A percentile compares a stretch with the other conserved stretches of the same genome.
Conservation (phyloP, 2,113 vertebrate genomes). For the Notarius lentiginosus region DNA sequence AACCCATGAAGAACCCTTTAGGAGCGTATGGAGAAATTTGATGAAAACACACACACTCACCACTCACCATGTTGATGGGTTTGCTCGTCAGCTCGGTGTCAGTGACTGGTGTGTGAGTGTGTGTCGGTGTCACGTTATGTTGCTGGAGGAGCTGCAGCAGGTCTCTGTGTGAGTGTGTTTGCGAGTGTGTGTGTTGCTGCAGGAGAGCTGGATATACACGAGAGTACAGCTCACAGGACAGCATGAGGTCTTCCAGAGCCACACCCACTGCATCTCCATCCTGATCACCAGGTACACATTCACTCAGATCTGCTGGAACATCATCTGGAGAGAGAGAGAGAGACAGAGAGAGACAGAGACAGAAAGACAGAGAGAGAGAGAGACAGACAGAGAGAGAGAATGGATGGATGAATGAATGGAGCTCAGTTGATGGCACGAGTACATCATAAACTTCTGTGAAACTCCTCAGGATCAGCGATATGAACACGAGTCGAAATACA, state of each 20-base stretch:
- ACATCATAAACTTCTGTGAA: too few species aligned
- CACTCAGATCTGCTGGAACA: slow-evolving; percentile 79
- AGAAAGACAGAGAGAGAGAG: too few species aligned
- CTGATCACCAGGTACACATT: slow-evolving; percentile 82
- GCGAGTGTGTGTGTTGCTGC: slow-evolving; percentile 50
- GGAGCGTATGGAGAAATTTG: too few species aligned
- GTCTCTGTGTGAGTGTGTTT: slow-evolving; percentile 55
- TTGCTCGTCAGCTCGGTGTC: slow-evolving; percentile 77
- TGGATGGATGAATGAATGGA: too few species aligned
- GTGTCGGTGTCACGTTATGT: slow-evolving; percentile 69
- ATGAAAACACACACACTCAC: background rate
- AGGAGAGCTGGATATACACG: slow-evolving; percentile 72
- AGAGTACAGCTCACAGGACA: slow-evolving; percentile 84
- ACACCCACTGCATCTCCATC: slow-evolving; percentile 84
- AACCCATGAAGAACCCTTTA: background rate
- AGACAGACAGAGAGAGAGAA: too few species aligned
- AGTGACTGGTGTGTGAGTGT: slow-evolving; percentile 73
- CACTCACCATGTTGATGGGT: slow-evolving; percentile 83
- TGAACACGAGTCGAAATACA: too few species aligned
- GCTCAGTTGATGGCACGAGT: too few species aligned
- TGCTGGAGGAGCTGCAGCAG: slow-evolving; percentile 78
- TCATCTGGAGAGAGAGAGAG: slow-evolving; percentile 66
- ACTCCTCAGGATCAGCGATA: too few species aligned
- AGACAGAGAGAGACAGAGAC: too few species aligned
- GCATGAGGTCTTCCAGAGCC: slow-evolving; percentile 75